Evolutionary conservation across 1,140 invertebrate species (phyloP).

Genomic region (Aethina tumida): DNA sequence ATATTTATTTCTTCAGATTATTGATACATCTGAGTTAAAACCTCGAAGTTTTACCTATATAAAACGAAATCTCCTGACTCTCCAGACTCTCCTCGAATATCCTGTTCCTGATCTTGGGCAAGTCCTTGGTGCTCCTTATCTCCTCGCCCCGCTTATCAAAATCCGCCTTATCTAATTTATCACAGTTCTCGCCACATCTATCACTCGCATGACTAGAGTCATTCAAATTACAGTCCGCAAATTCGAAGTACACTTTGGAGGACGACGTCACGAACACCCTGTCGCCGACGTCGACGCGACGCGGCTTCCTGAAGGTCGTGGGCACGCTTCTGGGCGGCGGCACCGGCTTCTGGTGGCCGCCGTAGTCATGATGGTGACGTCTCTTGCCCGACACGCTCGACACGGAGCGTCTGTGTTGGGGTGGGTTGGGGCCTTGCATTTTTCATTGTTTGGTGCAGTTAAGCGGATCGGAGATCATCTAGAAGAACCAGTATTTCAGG

Average conservation of each 20-base stretch:
- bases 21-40: too few relatives aligned
- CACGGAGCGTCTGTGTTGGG: slow-evolving; percentile 15
- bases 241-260: slow-evolving; percentile 23
- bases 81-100: slow-evolving; percentile 29
- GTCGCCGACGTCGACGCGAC: slow-evolving; percentile 29
- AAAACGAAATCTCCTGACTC: slow-evolving; percentile 27
- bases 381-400: slow-evolving; percentile 11
- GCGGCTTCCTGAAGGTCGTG: slow-evolving; percentile 22
- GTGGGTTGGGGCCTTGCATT: slow-evolving; percentile 15
- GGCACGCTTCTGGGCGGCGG: slow-evolving; percentile 27
- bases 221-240: slow-evolving; percentile 3
- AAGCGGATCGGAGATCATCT: too few relatives aligned
- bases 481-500: too few relatives aligned
- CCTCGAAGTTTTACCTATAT: slow-evolving; percentile 22
- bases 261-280: slow-evolving; percentile 28
- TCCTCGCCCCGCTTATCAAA: slow-evolving; percentile 10
- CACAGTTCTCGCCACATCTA: neutral
- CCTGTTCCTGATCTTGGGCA: slow-evolving; percentile 23
- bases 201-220: slow-evolving; percentile 6
- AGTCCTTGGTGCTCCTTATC: slow-evolving; percentile 17
- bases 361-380: slow-evolving; percentile 4
- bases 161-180: slow-evolving; percentile 8
- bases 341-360: slow-evolving; percentile 13
- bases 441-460: too few relatives aligned
- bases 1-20: too few relatives aligned